Conservation (phyloP, 2,113 vertebrate species). For the Dromas ardeola region DNA sequence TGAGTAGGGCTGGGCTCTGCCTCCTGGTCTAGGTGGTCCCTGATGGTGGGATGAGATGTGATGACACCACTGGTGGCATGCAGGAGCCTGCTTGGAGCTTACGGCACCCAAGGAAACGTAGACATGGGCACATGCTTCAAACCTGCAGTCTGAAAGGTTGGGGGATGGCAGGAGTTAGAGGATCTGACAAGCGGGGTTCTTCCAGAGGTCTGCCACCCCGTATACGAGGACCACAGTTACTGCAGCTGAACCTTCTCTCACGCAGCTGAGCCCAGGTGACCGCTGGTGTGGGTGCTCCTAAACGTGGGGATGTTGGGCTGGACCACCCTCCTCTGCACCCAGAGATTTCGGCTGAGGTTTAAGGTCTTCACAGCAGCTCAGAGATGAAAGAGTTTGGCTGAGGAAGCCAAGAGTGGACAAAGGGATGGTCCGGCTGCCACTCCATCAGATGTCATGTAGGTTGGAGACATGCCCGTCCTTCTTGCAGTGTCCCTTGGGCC, state of each 20-base stretch:
- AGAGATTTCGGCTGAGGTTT: neutral
- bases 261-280: neutral
- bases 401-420: neutral
- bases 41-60: neutral
- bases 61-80: neutral
- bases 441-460: neutral
- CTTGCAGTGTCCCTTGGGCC: neutral
- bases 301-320: neutral
- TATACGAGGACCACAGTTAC: accelerated
- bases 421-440: neutral
- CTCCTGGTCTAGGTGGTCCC: neutral
- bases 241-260: neutral
- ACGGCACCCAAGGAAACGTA: accelerated
- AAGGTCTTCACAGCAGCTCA: neutral
- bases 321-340: neutral
- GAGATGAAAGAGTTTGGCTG: neutral
- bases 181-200: neutral
- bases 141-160: neutral
- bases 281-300: neutral
- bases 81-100: neutral
- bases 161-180: neutral
- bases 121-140: neutral
- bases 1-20: neutral
- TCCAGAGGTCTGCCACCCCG: accelerated
- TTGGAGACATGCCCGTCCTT: neutral